phyloP scores from a whole-genome alignment of 2,113 vertebrate genomes.

The Rhynchopsitta pachyrhyncha region DNA sequence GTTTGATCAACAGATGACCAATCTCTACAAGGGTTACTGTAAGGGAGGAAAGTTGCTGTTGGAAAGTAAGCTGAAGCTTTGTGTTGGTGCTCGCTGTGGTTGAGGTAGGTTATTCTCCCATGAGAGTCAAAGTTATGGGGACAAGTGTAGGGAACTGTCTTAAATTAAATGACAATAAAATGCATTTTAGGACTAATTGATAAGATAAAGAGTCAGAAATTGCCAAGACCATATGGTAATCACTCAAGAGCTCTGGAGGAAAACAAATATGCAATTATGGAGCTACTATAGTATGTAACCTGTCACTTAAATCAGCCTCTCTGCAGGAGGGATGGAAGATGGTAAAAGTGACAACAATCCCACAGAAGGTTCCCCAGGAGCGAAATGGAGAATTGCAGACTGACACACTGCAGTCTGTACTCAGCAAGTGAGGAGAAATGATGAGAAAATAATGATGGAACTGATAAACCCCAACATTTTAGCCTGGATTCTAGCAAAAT shows the following conservation, averaged over 20 bases:
- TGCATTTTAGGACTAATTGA: constrained; percentile 59
- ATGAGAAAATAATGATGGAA: not conserved
- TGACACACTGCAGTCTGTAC: not conserved
- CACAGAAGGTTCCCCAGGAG: constrained; percentile 33
- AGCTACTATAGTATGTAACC: constrained; percentile 46
- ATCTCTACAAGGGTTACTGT: not conserved
- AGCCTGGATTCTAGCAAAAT: not conserved
- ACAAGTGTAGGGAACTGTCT: constrained; percentile 48
- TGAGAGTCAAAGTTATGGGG: constrained; percentile 32
- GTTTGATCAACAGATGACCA: not conserved
- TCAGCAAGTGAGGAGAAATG: not conserved
- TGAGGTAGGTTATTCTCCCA: not conserved
- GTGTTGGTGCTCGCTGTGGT: not conserved
- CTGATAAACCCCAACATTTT: fast-evolving
- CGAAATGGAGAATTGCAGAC: not conserved
- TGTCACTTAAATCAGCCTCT: constrained; percentile 57
- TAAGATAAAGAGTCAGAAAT: constrained; percentile 64
- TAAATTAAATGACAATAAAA: constrained; percentile 55
- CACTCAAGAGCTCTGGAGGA: constrained; percentile 59
- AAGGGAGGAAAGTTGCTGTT: not conserved
- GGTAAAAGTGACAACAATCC: constrained; percentile 28
- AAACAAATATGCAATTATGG: constrained; percentile 63
- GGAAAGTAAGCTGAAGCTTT: not conserved
- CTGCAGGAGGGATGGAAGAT: constrained; percentile 44
- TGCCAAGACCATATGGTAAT: constrained; percentile 62